Conservation (phyloP, 2,113 vertebrate species). For the Chroicocephalus ridibundus region DNA sequence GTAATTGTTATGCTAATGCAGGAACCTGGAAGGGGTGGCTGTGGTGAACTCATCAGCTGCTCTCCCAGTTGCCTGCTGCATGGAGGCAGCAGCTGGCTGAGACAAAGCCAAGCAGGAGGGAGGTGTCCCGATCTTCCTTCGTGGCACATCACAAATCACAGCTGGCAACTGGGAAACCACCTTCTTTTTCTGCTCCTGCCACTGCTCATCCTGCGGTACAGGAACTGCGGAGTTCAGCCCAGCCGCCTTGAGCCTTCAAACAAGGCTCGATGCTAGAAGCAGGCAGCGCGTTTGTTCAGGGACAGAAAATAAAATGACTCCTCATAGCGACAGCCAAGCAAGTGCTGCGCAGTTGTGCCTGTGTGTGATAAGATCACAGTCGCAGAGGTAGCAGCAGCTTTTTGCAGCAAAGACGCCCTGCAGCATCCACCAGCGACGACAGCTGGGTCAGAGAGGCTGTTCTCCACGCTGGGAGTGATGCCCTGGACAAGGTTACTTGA, state of each 20-base stretch:
- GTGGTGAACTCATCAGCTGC: background rate
- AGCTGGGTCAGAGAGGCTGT: background rate
- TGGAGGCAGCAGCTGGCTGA: background rate
- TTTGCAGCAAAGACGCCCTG: background rate
- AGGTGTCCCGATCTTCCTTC: background rate
- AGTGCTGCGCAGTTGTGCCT: background rate
- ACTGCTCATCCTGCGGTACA: background rate
- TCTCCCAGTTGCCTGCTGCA: background rate
- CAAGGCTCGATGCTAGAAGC: background rate
- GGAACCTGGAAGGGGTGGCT: background rate
- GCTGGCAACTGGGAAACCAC: background rate
- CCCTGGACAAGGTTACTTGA: background rate
- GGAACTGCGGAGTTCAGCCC: background rate
- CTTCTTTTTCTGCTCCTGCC: background rate
- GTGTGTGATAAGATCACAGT: background rate
- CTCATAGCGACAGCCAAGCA: background rate
- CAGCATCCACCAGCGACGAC: background rate
- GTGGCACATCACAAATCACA: background rate
- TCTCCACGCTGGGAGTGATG: background rate
- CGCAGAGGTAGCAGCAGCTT: background rate
- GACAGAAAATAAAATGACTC: background rate
- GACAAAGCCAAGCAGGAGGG: constrained; percentile 14
- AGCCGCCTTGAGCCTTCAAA: background rate
- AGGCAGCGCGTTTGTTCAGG: rapidly evolving
- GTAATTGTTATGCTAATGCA: constrained; percentile 26